Evolutionary conservation across 2,113 vertebrate species (phyloP).

Genomic region (Aythya baeri): DNA sequence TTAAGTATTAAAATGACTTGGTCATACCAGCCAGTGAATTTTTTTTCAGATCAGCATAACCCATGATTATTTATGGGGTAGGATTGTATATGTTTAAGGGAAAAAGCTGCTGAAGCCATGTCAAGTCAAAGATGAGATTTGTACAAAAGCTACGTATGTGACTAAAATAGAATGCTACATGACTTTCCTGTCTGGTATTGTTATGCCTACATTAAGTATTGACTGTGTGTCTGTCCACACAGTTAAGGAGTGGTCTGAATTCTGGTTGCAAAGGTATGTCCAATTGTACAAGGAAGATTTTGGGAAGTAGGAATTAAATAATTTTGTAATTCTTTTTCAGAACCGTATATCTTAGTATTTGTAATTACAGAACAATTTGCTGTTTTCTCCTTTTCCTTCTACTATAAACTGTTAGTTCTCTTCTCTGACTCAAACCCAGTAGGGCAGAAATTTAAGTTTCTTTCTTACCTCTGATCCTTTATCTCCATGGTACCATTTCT

Average conservation of each 20-base stretch:
- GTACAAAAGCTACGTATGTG: background rate
- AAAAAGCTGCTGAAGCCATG: background rate
- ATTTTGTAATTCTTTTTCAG: background rate
- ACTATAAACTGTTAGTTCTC: background rate
- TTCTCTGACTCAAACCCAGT: background rate
- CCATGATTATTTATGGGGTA: background rate
- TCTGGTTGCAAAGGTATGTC: background rate
- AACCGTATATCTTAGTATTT: background rate
- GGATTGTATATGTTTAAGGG: background rate
- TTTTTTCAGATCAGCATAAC: background rate
- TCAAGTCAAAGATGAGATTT: background rate
- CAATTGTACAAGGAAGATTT: background rate
- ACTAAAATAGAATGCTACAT: background rate
- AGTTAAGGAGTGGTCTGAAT: background rate
- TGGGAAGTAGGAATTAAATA: background rate
- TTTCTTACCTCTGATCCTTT: background rate
- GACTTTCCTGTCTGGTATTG: background rate
- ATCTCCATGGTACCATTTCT: background rate
- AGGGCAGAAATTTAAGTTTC: background rate
- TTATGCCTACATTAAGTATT: background rate
- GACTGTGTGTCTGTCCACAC: background rate
- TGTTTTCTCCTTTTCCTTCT: background rate
- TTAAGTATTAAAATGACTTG: background rate
- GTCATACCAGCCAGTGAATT: background rate
- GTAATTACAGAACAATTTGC: rapidly evolving